These are phyloP conservation scores for Spilarctia lutea DNA, from an alignment of 2,888 invertebrate species.

Conservation along the genomic window DNA sequence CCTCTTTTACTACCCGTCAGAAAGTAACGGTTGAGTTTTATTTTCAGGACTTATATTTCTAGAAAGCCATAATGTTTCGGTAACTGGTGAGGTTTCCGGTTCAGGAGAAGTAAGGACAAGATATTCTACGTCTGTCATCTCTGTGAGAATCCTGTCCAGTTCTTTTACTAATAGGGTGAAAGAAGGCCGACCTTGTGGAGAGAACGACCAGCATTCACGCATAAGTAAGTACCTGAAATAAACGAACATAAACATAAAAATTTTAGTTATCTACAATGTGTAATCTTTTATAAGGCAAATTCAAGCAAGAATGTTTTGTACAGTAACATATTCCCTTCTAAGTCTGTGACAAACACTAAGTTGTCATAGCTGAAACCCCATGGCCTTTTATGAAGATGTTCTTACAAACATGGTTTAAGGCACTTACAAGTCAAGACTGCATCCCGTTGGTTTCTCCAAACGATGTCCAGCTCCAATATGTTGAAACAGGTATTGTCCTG, in stretches of 20 bases:
- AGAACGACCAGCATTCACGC: slow-evolving; percentile 98
- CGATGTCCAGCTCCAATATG: too few species aligned
- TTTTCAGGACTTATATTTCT: neutral
- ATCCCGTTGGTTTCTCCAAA: slow-evolving; percentile 97
- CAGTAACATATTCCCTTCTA: neutral
- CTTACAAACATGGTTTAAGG: neutral
- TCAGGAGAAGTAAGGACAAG: slow-evolving; percentile 59
- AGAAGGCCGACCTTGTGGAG: slow-evolving; percentile 94
- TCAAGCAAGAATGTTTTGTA: neutral
- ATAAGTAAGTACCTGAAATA: slow-evolving; percentile 93
- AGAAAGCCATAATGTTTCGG: slow-evolving; percentile 45
- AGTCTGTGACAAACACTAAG: neutral
- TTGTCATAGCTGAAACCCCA: neutral
- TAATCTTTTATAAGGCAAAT: neutral
- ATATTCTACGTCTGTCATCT: slow-evolving; percentile 97
- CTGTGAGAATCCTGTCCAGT: slow-evolving; percentile 94
- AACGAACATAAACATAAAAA: too few species aligned
- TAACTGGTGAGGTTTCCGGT: too few species aligned
- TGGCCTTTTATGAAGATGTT: neutral
- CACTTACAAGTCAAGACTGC: slow-evolving; percentile 96
- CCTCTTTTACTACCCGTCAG: neutral
- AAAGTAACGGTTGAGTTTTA: neutral
- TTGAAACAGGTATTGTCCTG: slow-evolving; percentile 97
- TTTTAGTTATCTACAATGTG: neutral
- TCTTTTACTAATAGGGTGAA: slow-evolving; percentile 96